A percentile compares a stretch with the other conserved stretches of the same genome.
Conservation (phyloP, 2,797 vertebrate species). For the Tokudaia tokunoshimensis region DNA sequence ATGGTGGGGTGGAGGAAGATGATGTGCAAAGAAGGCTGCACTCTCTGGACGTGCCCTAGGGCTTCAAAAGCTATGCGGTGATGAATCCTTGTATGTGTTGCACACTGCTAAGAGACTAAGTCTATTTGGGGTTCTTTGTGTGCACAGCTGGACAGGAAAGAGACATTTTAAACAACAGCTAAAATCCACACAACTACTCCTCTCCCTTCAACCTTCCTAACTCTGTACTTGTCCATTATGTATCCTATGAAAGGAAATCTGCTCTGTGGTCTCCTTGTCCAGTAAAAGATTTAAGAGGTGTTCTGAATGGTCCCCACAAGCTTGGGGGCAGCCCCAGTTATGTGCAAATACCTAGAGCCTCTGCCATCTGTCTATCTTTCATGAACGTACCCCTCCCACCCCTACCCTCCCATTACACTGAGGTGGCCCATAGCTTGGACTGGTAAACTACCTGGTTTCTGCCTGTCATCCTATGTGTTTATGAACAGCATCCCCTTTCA, state of each 20-base stretch:
- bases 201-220: background rate
- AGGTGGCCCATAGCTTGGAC: background rate
- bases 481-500: background rate
- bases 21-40: fast-evolving
- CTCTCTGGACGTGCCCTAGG: background rate
- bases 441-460: background rate
- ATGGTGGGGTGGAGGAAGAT: background rate
- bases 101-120: background rate
- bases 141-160: background rate
- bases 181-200: background rate
- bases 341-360: background rate
- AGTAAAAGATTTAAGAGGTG: background rate
- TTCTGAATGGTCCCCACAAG: background rate
- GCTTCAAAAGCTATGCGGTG: background rate
- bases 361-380: background rate
- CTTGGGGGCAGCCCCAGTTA: background rate
- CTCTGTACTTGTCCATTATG: background rate
- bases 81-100: background rate
- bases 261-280: constrained; percentile 15
- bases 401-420: background rate
- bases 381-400: fast-evolving
- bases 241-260: background rate
- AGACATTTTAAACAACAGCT: constrained; percentile 35
- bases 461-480: background rate
- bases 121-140: background rate